A percentile compares a stretch with the other conserved stretches of the same genome.
These are phyloP conservation scores for Morpho achilles DNA, from an alignment of 2,888 invertebrate genomes.

Conservation along the genomic window DNA sequence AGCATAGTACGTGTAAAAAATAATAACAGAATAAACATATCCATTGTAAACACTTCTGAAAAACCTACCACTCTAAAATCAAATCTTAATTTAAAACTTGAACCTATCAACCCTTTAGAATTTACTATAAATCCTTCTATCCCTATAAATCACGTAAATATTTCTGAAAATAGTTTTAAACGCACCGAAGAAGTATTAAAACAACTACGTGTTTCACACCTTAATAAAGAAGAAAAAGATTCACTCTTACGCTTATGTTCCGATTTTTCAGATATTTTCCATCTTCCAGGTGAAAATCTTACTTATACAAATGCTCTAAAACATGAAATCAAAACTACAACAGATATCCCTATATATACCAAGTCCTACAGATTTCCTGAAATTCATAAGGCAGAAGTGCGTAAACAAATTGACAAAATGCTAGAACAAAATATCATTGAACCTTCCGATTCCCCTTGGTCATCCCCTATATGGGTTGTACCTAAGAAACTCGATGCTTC, in stretches of 20 bases:
- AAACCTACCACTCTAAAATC: constrained; percentile 8
- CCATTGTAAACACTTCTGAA: constrained; percentile 18
- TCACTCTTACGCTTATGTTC: neutral
- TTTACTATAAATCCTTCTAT: neutral
- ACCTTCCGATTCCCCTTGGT: constrained; percentile 32
- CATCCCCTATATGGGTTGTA: constrained; percentile 28
- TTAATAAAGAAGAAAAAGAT: neutral
- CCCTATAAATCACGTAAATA: neutral
- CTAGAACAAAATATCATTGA: constrained; percentile 29
- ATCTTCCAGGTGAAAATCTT: constrained; percentile 14
- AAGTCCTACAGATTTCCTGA: constrained; percentile 21
- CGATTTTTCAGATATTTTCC: constrained; percentile 7
- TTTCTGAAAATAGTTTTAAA: neutral
- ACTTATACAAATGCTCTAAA: neutral
- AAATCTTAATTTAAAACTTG: constrained; percentile 15
- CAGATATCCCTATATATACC: neutral
- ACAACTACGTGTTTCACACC: neutral
- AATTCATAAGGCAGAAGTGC: constrained; percentile 28
- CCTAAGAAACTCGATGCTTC: constrained; percentile 33
- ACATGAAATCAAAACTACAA: constrained; percentile 3
- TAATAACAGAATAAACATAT: constrained; percentile 13
- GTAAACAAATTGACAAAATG: constrained; percentile 28
- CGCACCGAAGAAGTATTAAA: neutral
- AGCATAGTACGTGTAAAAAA: constrained; percentile 13
- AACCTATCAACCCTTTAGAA: neutral